Conservation (phyloP, 2,113 vertebrate genomes). For the Colius striatus region DNA sequence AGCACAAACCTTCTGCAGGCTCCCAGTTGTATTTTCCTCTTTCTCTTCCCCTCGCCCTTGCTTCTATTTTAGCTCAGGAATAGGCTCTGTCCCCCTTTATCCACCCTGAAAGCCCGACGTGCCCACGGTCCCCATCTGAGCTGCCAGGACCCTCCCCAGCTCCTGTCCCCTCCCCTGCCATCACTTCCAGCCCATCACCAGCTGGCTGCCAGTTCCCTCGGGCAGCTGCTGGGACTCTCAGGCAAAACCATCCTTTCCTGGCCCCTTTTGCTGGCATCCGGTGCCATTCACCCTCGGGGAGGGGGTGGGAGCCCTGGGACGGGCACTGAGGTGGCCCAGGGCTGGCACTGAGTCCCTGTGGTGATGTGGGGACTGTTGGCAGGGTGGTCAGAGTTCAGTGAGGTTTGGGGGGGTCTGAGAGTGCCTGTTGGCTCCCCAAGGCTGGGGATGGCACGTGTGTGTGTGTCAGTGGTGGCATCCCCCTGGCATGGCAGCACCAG, state of each 20-base stretch:
- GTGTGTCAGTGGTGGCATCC: neutral
- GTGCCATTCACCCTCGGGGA: accelerated
- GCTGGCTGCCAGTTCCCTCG: neutral
- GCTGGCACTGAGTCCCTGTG: accelerated
- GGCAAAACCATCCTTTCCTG: accelerated
- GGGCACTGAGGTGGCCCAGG: neutral
- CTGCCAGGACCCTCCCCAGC: neutral
- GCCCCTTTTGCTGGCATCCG: neutral
- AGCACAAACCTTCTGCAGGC: neutral
- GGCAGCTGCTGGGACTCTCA: neutral
- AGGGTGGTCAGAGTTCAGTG: accelerated
- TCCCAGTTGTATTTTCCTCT: neutral
- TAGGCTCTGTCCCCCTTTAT: neutral
- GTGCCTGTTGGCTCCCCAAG: neutral
- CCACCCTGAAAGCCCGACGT: neutral
- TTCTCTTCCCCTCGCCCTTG: no score
- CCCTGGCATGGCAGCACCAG: neutral
- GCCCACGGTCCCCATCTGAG: neutral
- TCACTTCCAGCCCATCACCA: neutral
- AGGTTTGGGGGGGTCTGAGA: neutral
- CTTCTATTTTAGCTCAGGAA: neutral
- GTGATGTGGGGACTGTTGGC: accelerated
- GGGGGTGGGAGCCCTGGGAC: accelerated
- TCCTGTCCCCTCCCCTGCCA: neutral
- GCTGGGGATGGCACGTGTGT: neutral